phyloP scores from a whole-genome alignment of 2,113 vertebrate species.

The Hippolais icterina region DNA sequence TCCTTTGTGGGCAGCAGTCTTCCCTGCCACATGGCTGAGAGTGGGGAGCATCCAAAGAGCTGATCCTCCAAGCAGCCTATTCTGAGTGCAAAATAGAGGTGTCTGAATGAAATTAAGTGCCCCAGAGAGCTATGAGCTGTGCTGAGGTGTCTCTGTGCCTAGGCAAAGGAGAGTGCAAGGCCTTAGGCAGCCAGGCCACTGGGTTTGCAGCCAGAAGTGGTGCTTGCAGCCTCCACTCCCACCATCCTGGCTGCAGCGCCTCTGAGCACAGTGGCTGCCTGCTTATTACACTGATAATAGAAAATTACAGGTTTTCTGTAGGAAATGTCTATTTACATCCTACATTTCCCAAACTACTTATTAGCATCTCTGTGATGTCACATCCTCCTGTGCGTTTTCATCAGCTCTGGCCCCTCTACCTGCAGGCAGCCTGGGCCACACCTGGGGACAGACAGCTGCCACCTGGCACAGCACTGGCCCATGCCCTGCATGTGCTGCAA shows the following conservation, averaged over 20 bases:
- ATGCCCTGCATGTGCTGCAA: fast-evolving
- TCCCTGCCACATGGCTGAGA: background rate
- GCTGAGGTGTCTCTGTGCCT: background rate
- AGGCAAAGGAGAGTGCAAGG: background rate
- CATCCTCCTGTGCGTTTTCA: background rate
- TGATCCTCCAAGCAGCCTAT: background rate
- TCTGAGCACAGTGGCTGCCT: background rate
- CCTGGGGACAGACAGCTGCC: background rate
- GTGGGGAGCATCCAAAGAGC: background rate
- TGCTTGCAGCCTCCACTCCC: background rate
- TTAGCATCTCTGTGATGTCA: constrained; percentile 58
- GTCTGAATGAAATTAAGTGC: background rate
- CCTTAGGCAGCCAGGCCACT: background rate
- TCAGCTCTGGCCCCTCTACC: background rate
- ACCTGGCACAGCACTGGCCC: background rate
- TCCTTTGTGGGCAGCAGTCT: background rate
- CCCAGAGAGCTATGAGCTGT: background rate
- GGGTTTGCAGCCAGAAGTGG: background rate
- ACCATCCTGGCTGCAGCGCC: background rate
- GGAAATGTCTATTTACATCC: constrained; percentile 64
- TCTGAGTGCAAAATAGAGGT: background rate
- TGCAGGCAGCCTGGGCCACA: background rate
- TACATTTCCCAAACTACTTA: constrained; percentile 55
- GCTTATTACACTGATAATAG: constrained; percentile 64
- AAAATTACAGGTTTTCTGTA: constrained; percentile 62